Evolutionary conservation across 2,888 invertebrate species (phyloP).

Genomic region (Hydropsyche betteni): DNA sequence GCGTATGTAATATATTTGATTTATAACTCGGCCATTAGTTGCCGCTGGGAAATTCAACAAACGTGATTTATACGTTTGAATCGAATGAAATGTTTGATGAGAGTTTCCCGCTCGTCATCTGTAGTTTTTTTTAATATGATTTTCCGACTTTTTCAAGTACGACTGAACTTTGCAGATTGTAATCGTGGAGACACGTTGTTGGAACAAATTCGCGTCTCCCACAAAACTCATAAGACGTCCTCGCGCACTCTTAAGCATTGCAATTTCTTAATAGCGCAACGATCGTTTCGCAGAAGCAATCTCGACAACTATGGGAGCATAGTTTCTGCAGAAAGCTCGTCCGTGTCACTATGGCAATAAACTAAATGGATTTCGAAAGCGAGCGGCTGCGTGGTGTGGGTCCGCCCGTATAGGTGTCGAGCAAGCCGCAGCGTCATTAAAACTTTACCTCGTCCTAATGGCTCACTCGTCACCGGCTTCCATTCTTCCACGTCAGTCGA

Average conservation of each 20-base stretch:
- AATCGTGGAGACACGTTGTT: too few relatives aligned
- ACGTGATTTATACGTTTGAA: not conserved
- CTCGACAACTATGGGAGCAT: not conserved
- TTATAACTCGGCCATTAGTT: slow-evolving; percentile 18
- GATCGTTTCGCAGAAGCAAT: not conserved
- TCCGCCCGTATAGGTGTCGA: not conserved
- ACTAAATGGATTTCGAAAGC: slow-evolving; percentile 35
- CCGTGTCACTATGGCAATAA: slow-evolving; percentile 31
- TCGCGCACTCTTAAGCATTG: not conserved
- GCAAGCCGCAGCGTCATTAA: slow-evolving; percentile 34
- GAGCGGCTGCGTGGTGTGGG: not conserved
- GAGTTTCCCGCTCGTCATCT: not conserved
- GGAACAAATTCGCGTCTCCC: too few relatives aligned
- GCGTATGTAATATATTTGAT: slow-evolving; percentile 11
- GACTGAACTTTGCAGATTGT: too few relatives aligned
- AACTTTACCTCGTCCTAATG: slow-evolving; percentile 36
- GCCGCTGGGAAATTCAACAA: slow-evolving; percentile 3
- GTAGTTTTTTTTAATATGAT: not conserved
- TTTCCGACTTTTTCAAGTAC: not conserved
- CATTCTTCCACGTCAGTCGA: slow-evolving; percentile 7
- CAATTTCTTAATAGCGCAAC: not conserved
- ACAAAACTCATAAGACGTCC: not conserved
- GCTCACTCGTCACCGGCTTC: slow-evolving; percentile 31
- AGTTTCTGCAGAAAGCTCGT: slow-evolving; percentile 15
- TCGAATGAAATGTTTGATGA: not conserved